Evolutionary conservation across 2,113 vertebrate species (phyloP).

Genomic region (Vombatus ursinus): DNA sequence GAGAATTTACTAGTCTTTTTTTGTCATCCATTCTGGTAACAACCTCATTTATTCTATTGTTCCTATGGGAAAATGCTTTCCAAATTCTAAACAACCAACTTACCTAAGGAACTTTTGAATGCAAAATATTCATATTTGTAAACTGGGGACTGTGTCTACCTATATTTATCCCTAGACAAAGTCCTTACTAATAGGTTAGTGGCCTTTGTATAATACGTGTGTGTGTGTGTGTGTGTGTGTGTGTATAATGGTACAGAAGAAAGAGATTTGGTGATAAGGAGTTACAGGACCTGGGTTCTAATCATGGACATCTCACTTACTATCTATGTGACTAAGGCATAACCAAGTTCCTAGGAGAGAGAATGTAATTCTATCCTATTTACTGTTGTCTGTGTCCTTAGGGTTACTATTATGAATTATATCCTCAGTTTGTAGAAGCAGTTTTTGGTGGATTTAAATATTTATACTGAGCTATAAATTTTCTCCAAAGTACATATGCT

Average conservation of each 20-base stretch:
- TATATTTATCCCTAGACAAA: conserved; percentile 24
- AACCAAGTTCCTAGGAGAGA: not conserved
- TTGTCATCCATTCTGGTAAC: not conserved
- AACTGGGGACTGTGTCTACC: not conserved
- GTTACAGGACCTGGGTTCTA: not conserved
- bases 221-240: no score
- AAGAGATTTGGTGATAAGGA: not conserved
- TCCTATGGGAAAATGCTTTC: conserved; percentile 41
- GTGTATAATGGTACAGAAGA: not conserved
- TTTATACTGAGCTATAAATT: not conserved
- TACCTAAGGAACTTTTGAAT: conserved; percentile 44
- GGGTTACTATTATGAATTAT: not conserved
- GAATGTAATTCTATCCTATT: not conserved
- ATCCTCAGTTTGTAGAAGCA: not conserved
- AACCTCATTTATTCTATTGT: not conserved
- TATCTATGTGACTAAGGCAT: not conserved
- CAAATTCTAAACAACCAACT: conserved; percentile 7
- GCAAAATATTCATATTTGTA: conserved; percentile 31
- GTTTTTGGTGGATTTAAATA: not conserved
- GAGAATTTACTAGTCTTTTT: not conserved
- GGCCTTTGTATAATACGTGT: not conserved
- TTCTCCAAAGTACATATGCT: not conserved
- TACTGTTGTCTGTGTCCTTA: not conserved
- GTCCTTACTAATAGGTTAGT: conserved; percentile 15
- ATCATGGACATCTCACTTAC: not conserved